A percentile compares a stretch with the other conserved stretches of the same genome.
phyloP scores from a whole-genome alignment of 2,113 vertebrate species.

The Climacteris rufus region DNA sequence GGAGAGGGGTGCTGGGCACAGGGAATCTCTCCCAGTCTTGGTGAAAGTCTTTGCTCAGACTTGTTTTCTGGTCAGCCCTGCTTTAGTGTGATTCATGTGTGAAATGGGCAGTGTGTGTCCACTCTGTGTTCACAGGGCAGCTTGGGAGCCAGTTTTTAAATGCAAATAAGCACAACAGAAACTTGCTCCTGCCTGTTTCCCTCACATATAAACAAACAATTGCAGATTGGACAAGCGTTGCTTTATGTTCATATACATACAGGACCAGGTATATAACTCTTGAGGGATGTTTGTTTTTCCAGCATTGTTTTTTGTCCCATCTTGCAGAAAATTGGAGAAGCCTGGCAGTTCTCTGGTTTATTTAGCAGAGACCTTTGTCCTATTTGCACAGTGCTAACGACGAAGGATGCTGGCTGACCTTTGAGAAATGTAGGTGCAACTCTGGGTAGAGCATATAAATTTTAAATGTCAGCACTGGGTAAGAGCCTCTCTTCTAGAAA shows the following conservation, averaged over 20 bases:
- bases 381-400: background rate
- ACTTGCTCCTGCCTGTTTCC: background rate
- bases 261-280: background rate
- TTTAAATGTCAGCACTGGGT: background rate
- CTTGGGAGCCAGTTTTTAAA: background rate
- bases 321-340: background rate
- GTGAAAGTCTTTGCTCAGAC: background rate
- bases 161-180: background rate
- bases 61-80: background rate
- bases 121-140: fast-evolving
- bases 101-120: background rate
- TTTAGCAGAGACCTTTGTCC: background rate
- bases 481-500: background rate
- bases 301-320: background rate
- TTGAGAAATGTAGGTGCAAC: background rate
- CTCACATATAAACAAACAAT: background rate
- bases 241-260: background rate
- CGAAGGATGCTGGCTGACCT: background rate
- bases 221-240: background rate
- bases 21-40: fast-evolving
- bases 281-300: background rate
- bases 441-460: background rate
- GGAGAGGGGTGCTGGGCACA: background rate
- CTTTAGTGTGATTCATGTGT: background rate
- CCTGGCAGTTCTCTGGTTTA: background rate